A percentile compares a stretch with the other conserved stretches of the same genome.
Evolutionary conservation across 2,797 vertebrate genomes (phyloP).

Genomic region (Gadopsis marmoratus): DNA sequence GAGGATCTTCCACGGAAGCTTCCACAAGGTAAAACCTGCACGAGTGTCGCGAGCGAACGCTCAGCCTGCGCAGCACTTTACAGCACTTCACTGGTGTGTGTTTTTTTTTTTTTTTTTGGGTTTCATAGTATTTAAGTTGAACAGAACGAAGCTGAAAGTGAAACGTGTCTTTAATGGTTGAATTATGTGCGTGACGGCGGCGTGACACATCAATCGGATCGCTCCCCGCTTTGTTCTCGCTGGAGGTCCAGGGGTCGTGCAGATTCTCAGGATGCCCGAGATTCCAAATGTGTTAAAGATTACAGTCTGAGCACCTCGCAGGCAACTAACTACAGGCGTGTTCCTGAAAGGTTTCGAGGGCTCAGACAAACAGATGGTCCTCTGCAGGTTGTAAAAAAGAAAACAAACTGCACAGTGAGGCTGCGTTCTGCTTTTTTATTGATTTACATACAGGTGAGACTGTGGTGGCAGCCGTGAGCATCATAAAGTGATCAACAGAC

Average conservation of each 20-base stretch:
- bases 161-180: conserved; percentile 23
- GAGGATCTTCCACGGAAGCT: conserved; percentile 97
- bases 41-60: too few species aligned
- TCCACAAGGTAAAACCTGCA: conserved; percentile 93
- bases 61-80: too few species aligned
- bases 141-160: neutral
- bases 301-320: conserved; percentile 32
- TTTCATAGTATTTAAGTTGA: neutral
- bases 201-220: conserved; percentile 44
- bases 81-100: too few species aligned
- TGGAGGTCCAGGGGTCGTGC: conserved; percentile 42
- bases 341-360: conserved; percentile 26
- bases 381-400: conserved; percentile 34
- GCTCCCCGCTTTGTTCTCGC: conserved; percentile 48
- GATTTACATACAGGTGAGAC: conserved; percentile 1
- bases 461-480: neutral
- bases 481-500: conserved; percentile 11
- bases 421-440: neutral
- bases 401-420: neutral
- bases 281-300: conserved; percentile 72
- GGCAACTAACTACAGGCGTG: conserved; percentile 49
- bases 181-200: conserved; percentile 16
- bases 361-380: conserved; percentile 54
- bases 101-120: too few species aligned
- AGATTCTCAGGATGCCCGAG: conserved; percentile 50